Evolutionary conservation across 2,797 vertebrate genomes (phyloP), one percentile per base, ranked within the genome.

Genomic region (Austrolebias charrua): DNA sequence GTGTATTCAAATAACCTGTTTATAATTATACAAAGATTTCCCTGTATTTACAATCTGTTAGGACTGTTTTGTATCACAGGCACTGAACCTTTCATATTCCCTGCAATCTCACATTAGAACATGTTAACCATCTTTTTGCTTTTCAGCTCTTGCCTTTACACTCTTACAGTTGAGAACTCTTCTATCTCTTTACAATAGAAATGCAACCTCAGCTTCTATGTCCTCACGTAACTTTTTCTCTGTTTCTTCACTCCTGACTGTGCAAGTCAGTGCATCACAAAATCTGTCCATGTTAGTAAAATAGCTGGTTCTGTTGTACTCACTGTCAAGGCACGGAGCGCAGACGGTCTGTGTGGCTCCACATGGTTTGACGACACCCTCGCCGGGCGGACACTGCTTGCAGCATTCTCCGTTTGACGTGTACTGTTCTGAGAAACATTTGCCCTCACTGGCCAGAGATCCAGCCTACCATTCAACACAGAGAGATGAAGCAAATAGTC

Each of bases 241-340:
- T 40, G 20, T 14, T 1, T 12, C 19, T 49, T 14, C 1, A 20
- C 45, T 48, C 3, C 52, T 33, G 43, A 16, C 29, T n/a, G 8
- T 28, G 8, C n/a, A 56, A 16, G 13, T 8, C 1, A 24, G 14
- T 16, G 15, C 15, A 6, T 44, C 18, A 20, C 16, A 16, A 40
- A 48, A 20, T 33, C n/a, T 46, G 52, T 56, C 12, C 31, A 3
- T 28, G 47, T 47, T 35, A 64, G 7, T 53, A 20, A 63, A 4
- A 10, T 59, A 57, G 49, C 45, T 67, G 69, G 63, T 56, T 66
- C 13, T 69, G 33, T 65, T 71, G 51, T 88, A 97, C 97, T 96
- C 83, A 99, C 97, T 98, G 92, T 99, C 97, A 50, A 95, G 89
- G 82, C 97, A 99, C 18, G 94, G 92, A 55, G 91, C 81, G 2